Percentiles rank a stretch among this genome's conserved stretches.
phyloP scores from a whole-genome alignment of 2,113 vertebrate genomes.

The Falcunculus frontatus region DNA sequence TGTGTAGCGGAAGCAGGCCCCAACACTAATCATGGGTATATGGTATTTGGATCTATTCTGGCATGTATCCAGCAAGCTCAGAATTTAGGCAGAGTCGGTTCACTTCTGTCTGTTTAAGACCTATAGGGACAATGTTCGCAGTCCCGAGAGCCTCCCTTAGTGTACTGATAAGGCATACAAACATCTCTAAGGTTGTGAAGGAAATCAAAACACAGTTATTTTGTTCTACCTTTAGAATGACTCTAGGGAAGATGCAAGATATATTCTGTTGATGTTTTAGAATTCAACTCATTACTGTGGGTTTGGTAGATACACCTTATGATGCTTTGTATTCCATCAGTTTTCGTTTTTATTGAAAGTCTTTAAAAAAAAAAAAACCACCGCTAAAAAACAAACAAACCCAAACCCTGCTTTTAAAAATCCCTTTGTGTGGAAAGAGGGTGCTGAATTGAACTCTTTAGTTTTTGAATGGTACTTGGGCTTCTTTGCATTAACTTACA shows the following conservation, averaged over 20 bases:
- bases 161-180: neutral
- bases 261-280: neutral
- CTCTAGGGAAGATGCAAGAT: neutral
- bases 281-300: neutral
- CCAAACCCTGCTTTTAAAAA: neutral
- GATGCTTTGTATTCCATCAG: neutral
- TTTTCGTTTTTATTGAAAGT: neutral
- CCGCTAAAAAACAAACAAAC: neutral
- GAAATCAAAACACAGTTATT: neutral
- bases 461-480: neutral
- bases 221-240: neutral
- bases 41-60: neutral
- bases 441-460: neutral
- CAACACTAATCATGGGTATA: neutral
- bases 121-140: too few species aligned
- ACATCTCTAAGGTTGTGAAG: neutral
- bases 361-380: neutral
- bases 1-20: neutral
- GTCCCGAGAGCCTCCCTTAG: neutral
- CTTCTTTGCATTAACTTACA: neutral
- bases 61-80: neutral
- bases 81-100: neutral
- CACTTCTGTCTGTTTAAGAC: neutral
- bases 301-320: neutral
- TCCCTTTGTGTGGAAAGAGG: neutral